Conservation (phyloP, 2,113 vertebrate species). For the Seriola dumerili region DNA sequence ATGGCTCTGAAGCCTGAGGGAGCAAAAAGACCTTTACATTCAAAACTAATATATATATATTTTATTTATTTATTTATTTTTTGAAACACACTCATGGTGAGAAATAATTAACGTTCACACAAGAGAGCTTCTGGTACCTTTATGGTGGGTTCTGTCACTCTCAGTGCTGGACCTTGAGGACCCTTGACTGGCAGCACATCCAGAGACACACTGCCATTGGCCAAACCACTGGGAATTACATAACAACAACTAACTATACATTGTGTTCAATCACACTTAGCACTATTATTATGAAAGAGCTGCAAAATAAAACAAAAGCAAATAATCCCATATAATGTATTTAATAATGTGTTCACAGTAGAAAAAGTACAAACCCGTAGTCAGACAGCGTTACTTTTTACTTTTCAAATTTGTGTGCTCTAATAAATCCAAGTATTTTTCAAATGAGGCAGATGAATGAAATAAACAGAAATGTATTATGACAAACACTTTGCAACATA, state of each 20-base stretch:
- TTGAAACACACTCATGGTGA: not conserved
- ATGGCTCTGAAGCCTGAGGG: constrained; percentile 54
- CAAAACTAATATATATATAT: too few relatives aligned
- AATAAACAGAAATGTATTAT: not conserved
- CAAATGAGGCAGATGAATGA: not conserved
- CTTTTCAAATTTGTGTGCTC: not conserved
- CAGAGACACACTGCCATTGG: constrained; percentile 85
- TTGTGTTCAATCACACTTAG: not conserved
- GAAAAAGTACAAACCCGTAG: too few relatives aligned
- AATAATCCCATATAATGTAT: not conserved
- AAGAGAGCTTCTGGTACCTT: constrained; percentile 53
- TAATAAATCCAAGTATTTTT: not conserved
- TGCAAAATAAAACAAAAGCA: not conserved
- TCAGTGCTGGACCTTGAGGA: constrained; percentile 87
- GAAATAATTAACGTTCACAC: not conserved
- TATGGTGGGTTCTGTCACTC: constrained; percentile 65
- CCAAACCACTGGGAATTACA: constrained; percentile 75
- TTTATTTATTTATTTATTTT: too few relatives aligned
- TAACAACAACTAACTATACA: constrained; percentile 3
- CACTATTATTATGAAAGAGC: not conserved
- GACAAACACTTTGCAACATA: not conserved
- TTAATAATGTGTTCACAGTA: too few relatives aligned
- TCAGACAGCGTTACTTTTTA: not conserved
- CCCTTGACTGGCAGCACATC: constrained; percentile 97
- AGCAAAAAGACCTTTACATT: not conserved